A percentile compares a stretch with the other conserved stretches of the same genome.
Evolutionary conservation across 2,888 invertebrate genomes (phyloP).

Genomic region (Autographa gamma): DNA sequence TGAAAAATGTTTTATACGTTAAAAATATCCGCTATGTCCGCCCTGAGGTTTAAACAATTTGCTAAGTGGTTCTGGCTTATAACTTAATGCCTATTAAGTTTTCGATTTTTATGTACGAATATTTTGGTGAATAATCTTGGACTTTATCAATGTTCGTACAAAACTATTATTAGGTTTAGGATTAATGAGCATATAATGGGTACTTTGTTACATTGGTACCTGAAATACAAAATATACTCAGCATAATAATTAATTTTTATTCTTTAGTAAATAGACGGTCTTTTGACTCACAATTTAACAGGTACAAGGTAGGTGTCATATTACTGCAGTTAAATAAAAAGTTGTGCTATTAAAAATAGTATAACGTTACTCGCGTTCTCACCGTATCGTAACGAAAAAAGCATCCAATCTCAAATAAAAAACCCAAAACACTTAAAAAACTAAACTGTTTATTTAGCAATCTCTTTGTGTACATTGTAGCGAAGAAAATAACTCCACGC

Average conservation of each 20-base stretch:
- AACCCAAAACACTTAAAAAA: not conserved
- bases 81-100: too few relatives aligned
- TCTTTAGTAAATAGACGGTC: not conserved
- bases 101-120: too few relatives aligned
- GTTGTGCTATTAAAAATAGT: not conserved
- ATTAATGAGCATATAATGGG: too few relatives aligned
- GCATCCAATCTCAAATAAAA: not conserved
- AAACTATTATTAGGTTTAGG: too few relatives aligned
- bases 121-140: too few relatives aligned
- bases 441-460: constrained; percentile 13
- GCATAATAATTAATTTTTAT: not conserved
- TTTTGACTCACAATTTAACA: not conserved
- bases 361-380: not conserved
- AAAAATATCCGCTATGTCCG: too few relatives aligned
- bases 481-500: constrained; percentile 33
- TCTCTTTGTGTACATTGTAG: constrained; percentile 7
- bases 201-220: too few relatives aligned
- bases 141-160: too few relatives aligned
- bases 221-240: not conserved
- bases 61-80: too few relatives aligned
- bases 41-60: too few relatives aligned
- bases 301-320: not conserved
- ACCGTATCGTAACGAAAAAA: not conserved
- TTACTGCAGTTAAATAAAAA: not conserved
- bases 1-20: constrained; percentile 6